Evolutionary conservation across 2,113 vertebrate species (phyloP), one percentile per base, ranked within the genome.

Genomic region (Hydrolagus affinis): DNA sequence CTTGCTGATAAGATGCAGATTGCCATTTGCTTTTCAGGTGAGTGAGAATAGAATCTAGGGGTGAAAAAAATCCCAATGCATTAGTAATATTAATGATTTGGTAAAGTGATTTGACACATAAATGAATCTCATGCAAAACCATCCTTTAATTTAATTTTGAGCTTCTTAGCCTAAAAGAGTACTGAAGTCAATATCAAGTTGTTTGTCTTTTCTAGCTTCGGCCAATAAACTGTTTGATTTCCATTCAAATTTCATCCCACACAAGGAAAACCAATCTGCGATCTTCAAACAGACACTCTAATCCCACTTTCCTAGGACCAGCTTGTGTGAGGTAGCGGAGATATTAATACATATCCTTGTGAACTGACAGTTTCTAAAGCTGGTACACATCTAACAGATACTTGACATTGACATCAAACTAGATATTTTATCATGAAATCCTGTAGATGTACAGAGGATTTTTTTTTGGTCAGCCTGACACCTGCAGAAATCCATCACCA

Each of bases 341-440:
- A 83, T 83, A 83, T 83, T 83, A 83, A 83, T 83, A 68, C 78
- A 83, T 83, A 83, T 83, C 60, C 60, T 68, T 83, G 78, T 32
- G 62, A 83, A 83, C 62, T 83, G 78, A 30, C 62, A 68, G 78
- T 32, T 62, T 83, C 25, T 62, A 83, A 83, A 19, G 9, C 62
- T 83, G 78, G 60, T 80, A 62, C 28, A 64, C 23, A 80, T 80
- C 59, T 59, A 80, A 80, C 17, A 60, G 30, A 83, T 28, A 68
- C 28, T 64, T 66, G 78, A 83, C 11, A 19, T 68, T 83, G 78
- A 83, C 25, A 11, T 68, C 19, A 28, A 30, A 14, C 78, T 83
- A 30, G 25, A 83, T 83, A 66, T 21, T 83, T 83, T 83, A 14
- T 68, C 11, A 66, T 83, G 60, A 83, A 68, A 68, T 66, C 15